Evolutionary conservation across 2,797 vertebrate genomes (phyloP).

Genomic region (Columba guinea): DNA sequence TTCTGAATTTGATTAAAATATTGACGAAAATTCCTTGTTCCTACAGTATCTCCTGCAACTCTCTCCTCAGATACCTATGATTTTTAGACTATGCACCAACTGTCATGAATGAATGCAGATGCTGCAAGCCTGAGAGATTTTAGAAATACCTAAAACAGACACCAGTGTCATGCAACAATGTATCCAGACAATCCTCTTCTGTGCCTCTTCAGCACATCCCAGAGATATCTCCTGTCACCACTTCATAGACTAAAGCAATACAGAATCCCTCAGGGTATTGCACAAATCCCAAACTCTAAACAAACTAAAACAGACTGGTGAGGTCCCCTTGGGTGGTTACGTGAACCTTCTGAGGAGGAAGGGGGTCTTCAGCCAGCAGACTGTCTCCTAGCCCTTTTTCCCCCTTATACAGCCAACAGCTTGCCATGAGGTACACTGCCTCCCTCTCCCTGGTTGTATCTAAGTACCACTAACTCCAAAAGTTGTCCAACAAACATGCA

Average conservation of each 20-base stretch:
- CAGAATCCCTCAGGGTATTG: not conserved
- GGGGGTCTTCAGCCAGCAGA: not conserved
- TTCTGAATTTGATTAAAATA: not conserved
- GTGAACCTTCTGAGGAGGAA: not conserved
- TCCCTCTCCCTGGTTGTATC: not conserved
- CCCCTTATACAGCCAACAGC: fast-evolving
- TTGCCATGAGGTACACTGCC: not conserved
- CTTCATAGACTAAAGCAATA: not conserved
- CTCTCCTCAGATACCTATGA: not conserved
- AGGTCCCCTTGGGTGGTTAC: not conserved
- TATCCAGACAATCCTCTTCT: not conserved
- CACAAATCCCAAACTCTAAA: not conserved
- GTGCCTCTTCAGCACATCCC: not conserved
- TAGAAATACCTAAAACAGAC: not conserved
- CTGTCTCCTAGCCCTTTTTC: not conserved
- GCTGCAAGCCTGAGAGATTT: not conserved
- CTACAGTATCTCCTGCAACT: not conserved
- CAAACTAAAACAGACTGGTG: not conserved
- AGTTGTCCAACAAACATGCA: fast-evolving
- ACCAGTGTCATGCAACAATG: not conserved
- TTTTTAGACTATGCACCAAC: not conserved
- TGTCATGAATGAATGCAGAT: fast-evolving
- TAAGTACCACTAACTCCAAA: not conserved
- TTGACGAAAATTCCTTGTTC: not conserved
- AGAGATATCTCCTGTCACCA: not conserved